Base-by-base conservation (phyloP, 2,113 vertebrate species). In the Perccottus glenii region DNA sequence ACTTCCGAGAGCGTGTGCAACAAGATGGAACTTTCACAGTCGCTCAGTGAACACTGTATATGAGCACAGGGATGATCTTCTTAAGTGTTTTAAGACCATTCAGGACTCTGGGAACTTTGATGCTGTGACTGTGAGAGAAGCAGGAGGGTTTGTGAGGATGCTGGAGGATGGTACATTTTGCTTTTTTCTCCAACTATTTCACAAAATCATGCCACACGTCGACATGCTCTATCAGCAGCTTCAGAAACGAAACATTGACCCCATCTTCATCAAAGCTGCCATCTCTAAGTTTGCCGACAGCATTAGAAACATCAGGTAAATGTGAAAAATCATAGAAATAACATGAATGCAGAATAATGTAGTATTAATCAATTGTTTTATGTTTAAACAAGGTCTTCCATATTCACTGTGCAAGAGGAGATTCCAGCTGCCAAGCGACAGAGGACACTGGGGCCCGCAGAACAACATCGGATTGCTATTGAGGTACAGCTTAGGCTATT, bases 21-120 rank as follows among this genome's bases (percentile, higher is more conserved):
- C 42, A 11, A 44, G 42, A 44, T 44, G 42, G 42, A 44, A 44
- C 42, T 44, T 44, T 11, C 42, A 44, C 11, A 44, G 42, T 44
- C 6, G 3, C 7, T 44, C 6, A 44, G 42, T 44, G 42, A 9
- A 44, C 6, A 44, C 11, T 44, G 42, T 44, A 46, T 46, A 46
- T 40, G 48, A 64, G 8, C 48, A 50, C 60, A 63, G 15, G 19
- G 10, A 32, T 3, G 15, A 63, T 27, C 15, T 61, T 50, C 15
- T 70, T 1, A 40, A 62, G 4, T 65, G 71, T 36, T 67, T 67
- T 40, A 7, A 58, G 4, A 46, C 11, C 35, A 67, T 59, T 3
- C 6, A 11, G 4, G 64, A 56, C 44, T 67, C 43, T 10, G 44
- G n/a, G 47, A 9, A 57, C 42, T 67, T 67, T 67, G 44, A 67